A percentile compares a stretch with the other conserved stretches of the same genome.
phyloP scores from a whole-genome alignment of 1,140 invertebrate species.

The Eupeodes corollae region DNA sequence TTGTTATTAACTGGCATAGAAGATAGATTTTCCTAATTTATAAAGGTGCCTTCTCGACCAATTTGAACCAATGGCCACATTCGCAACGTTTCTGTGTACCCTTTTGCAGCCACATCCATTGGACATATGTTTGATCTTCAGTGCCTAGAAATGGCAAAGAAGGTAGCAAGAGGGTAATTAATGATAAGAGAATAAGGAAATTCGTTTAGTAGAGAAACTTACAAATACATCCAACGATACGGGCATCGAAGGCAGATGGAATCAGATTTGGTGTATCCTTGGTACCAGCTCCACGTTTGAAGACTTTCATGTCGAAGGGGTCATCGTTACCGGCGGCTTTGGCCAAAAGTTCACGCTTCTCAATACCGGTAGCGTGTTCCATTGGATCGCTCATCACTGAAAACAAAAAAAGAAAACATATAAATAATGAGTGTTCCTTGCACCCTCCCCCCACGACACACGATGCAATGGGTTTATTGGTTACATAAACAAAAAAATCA shows the following conservation, averaged over 20 bases:
- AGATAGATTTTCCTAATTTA: conserved; percentile 37
- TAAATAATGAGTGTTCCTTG: too few relatives aligned
- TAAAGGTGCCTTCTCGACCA: conserved; percentile 58
- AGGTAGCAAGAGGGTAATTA: neutral
- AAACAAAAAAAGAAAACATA: conserved; percentile 13
- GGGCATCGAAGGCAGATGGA: conserved; percentile 75
- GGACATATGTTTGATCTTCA: conserved; percentile 75
- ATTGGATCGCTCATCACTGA: conserved; percentile 69
- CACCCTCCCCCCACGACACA: too few relatives aligned
- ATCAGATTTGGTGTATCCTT: conserved; percentile 79
- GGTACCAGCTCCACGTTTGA: conserved; percentile 70
- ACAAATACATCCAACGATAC: conserved; percentile 93
- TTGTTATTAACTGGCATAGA: too few relatives aligned
- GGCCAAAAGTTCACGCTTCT: conserved; percentile 79
- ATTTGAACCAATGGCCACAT: conserved; percentile 94
- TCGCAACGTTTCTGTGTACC: conserved; percentile 82
- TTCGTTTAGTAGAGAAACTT: conserved; percentile 29
- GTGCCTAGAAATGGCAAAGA: conserved; percentile 45
- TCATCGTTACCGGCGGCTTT: conserved; percentile 78
- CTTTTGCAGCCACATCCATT: conserved; percentile 89
- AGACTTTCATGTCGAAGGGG: conserved; percentile 74
- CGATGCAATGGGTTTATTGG: too few relatives aligned
- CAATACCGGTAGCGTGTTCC: conserved; percentile 86
- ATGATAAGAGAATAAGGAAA: neutral
- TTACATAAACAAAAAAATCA: too few relatives aligned